A percentile compares a stretch with the other conserved stretches of the same genome.
Evolutionary conservation across 2,113 vertebrate species (phyloP).

Genomic region (Toxostoma redivivum): DNA sequence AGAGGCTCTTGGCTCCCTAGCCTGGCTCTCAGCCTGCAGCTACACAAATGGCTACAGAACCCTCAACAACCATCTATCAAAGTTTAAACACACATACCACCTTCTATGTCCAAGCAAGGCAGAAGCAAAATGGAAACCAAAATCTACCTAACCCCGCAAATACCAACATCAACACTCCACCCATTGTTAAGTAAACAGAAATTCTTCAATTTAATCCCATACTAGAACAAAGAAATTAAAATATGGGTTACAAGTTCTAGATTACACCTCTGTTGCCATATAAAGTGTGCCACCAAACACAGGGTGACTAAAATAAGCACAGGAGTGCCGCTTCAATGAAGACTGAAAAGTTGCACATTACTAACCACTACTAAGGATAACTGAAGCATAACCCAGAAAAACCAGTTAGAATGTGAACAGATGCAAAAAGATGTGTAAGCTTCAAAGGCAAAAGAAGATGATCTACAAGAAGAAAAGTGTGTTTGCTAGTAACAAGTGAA

Average conservation of each 20-base stretch:
- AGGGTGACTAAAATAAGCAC: neutral
- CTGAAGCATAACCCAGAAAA: neutral
- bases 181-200: neutral
- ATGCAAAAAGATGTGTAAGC: neutral
- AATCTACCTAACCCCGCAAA: neutral
- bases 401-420: neutral
- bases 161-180: neutral
- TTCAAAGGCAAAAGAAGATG: neutral
- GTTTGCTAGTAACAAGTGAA: neutral
- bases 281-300: neutral
- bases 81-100: neutral
- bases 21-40: neutral
- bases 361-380: neutral
- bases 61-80: fast-evolving
- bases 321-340: neutral
- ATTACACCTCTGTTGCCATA: neutral
- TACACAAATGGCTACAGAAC: neutral
- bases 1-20: neutral
- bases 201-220: neutral
- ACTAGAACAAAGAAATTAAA: neutral
- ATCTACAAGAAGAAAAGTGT: neutral
- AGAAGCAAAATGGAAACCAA: neutral
- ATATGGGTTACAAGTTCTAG: neutral
- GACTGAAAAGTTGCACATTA: neutral
- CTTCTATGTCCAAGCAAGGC: neutral